Percentiles rank a stretch among this genome's conserved stretches.
phyloP scores from a whole-genome alignment of 2,797 vertebrate genomes.

The Acrocephalus scirpaceus region DNA sequence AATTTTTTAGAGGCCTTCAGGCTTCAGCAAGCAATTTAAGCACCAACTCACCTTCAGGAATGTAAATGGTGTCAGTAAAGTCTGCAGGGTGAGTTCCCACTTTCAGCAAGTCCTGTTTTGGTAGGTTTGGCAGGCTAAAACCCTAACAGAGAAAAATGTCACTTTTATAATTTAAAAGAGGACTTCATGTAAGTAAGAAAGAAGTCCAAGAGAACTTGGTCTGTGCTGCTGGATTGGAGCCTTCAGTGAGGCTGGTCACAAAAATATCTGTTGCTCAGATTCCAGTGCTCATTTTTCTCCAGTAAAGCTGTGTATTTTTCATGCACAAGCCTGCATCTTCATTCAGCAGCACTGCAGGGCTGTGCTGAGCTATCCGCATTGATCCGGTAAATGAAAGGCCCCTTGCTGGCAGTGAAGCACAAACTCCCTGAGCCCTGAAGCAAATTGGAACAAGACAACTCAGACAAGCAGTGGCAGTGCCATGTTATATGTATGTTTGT shows the following conservation, averaged over 20 bases:
- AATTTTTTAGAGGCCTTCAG: background rate
- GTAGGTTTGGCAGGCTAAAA: background rate
- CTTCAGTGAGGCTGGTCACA: background rate
- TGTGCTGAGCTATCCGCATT: conserved; percentile 16
- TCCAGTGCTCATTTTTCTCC: background rate
- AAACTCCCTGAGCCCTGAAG: background rate
- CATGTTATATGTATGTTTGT: background rate
- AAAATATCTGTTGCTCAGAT: background rate
- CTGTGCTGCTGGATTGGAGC: background rate
- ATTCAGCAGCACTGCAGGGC: background rate
- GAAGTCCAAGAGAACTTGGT: background rate
- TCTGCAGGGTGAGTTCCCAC: background rate
- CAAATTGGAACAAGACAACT: background rate
- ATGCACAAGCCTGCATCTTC: background rate
- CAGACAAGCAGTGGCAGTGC: background rate
- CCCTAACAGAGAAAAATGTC: background rate
- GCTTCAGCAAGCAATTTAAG: background rate
- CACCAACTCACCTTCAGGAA: background rate
- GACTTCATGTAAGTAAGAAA: background rate
- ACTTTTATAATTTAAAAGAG: background rate
- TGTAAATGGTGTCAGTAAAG: background rate
- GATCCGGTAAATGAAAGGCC: conserved; percentile 47
- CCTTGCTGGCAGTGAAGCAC: conserved; percentile 9
- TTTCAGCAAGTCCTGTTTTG: background rate
- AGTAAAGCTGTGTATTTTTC: conserved; percentile 6